Evolutionary conservation across 1,140 invertebrate genomes (phyloP), one percentile per base, ranked within the genome.

Genomic region (Lordiphosa clarofinis): DNA sequence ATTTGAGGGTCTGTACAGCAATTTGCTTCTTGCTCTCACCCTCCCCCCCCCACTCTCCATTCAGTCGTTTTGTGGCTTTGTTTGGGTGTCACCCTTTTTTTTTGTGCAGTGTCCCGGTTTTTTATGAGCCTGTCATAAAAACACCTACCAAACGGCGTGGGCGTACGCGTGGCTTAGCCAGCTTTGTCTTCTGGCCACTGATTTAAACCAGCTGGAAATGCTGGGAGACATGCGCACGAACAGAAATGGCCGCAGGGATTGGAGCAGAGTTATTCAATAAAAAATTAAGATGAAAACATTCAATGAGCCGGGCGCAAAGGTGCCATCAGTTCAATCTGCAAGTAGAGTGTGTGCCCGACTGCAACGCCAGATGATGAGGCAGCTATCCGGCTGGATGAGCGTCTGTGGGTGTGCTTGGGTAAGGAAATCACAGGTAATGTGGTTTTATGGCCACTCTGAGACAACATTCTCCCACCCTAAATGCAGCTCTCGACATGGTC

Each of bases 221-320:
- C 35, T 19, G 6, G 4, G 9, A 38, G 37, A 15, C 24, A 5
- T 31, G 28, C 28, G n/a, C 19, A 39, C n/a, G 7, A 13, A 19
- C 5, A n/a, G 11, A 10, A 11, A 50, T 37, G 36, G 19, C 4
- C n/a, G 6, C 7, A 48, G 35, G 15, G n/a, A 19, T 37, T 9
- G 33, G n/a, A 15, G 19, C 6, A 36, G 43, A 56, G 64, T 58
- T 68, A 73, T 82, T 82, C 76, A 82, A 82, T 82, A 84, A 76
- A 75, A 84, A 76, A 82, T 82, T 82, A 84, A 82, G 72, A 82
- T 81, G 60, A 84, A 67, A 72, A 61, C 78, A 82, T 68, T 82
- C 72, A 72, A 81, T 82, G 76, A 75, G 65, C 62, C 35, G 31
- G 57, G 75, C 74, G 71, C 75, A 81, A 81, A 81, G 74, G 65